Conservation (phyloP, 1,140 invertebrate genomes). For the Battus philenor region DNA sequence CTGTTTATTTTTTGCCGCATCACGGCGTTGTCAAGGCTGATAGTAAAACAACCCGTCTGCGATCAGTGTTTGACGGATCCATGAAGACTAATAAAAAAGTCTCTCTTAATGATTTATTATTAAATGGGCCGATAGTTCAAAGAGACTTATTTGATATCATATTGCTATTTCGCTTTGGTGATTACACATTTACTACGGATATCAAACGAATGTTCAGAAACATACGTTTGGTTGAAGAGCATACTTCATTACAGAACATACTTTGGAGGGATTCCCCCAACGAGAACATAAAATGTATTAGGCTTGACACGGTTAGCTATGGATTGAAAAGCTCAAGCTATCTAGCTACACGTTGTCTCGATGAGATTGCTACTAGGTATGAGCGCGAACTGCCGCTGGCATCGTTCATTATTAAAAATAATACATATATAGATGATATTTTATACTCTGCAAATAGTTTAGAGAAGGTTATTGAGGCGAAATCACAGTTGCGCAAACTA, state of each 20-base stretch:
- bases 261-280: conserved; percentile 10
- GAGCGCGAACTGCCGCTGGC: neutral
- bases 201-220: conserved; percentile 21
- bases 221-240: conserved; percentile 6
- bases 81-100: no score
- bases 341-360: conserved; percentile 17
- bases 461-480: neutral
- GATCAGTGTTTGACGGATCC: no score
- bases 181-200: conserved; percentile 17
- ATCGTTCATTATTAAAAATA: neutral
- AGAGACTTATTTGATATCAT: conserved; percentile 23
- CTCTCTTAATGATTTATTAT: conserved; percentile 20
- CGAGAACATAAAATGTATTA: conserved; percentile 15
- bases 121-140: conserved; percentile 24
- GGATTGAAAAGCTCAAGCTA: conserved; percentile 14
- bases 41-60: conserved; percentile 17
- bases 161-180: conserved; percentile 15
- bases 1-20: conserved; percentile 21
- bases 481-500: neutral
- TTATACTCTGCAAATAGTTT: neutral
- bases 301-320: conserved; percentile 20
- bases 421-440: neutral
- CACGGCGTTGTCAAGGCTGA: conserved; percentile 18
- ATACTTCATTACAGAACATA: conserved; percentile 17
- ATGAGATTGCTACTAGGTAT: neutral